These are phyloP conservation scores for Cinclus mexicanus DNA, from an alignment of 2,113 vertebrate species.

Conservation along the genomic window DNA sequence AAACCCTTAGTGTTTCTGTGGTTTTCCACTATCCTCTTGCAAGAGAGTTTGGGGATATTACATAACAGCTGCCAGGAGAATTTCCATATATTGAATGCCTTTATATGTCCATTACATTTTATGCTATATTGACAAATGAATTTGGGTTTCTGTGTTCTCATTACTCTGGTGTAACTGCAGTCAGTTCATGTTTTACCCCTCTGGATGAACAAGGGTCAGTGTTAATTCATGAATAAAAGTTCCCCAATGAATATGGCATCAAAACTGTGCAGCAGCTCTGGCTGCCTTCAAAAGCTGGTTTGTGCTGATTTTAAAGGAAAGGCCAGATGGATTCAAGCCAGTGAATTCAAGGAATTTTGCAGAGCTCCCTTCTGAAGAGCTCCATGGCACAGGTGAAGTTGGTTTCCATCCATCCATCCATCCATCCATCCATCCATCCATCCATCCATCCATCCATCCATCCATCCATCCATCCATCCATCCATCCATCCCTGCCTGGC, in stretches of 20 bases:
- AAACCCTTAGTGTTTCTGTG: slow-evolving; percentile 5
- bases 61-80: slow-evolving; percentile 22
- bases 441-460: too few relatives aligned
- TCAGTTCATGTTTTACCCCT: rapidly evolving
- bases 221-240: neutral
- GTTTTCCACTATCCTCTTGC: neutral
- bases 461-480: too few relatives aligned
- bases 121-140: neutral
- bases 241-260: neutral
- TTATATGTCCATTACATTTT: neutral
- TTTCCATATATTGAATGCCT: neutral
- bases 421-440: too few relatives aligned
- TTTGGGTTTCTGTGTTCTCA: neutral
- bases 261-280: neutral
- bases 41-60: neutral
- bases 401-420: neutral
- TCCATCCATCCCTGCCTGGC: neutral
- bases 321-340: neutral
- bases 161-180: neutral
- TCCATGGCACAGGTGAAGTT: neutral
- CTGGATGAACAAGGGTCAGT: neutral
- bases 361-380: neutral
- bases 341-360: neutral
- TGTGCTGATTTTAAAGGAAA: neutral
- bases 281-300: neutral